phyloP scores from a whole-genome alignment of 2,113 vertebrate genomes.

The Rhinoptilus africanus region DNA sequence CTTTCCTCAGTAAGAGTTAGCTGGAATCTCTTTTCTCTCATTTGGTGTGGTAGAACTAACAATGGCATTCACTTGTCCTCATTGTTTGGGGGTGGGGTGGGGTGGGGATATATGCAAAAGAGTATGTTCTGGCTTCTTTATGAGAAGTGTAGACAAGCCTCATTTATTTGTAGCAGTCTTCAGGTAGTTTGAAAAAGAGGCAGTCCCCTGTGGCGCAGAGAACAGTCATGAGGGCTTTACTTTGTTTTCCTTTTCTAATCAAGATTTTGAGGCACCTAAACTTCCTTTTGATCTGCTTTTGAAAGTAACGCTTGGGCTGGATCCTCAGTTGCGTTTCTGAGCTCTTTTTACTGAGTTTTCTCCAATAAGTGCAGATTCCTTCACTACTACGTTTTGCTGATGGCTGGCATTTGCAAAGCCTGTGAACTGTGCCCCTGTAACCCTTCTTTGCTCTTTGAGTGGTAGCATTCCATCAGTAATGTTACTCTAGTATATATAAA shows the following conservation, averaged over 20 bases:
- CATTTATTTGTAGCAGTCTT: not conserved
- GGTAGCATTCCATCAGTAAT: not conserved
- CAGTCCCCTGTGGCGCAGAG: not conserved
- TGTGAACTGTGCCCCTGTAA: not conserved
- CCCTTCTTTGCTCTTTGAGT: not conserved
- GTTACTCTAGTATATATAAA: not conserved
- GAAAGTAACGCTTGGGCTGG: not conserved
- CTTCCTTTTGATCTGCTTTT: not conserved
- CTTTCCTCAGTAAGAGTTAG: not conserved
- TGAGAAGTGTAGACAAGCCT: not conserved
- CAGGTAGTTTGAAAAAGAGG: not conserved
- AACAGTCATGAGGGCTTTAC: not conserved
- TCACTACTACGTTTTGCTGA: not conserved
- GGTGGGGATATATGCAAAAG: not conserved
- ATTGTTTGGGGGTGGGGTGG: no score
- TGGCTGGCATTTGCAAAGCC: not conserved
- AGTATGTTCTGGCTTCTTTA: not conserved
- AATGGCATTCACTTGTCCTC: not conserved
- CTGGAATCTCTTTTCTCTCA: not conserved
- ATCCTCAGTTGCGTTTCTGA: not conserved
- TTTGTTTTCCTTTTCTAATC: not conserved
- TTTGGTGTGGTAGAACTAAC: not conserved
- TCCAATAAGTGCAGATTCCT: not conserved
- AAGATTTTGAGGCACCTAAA: not conserved
- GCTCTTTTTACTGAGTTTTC: not conserved